Evolutionary conservation across 2,797 vertebrate species (phyloP), one percentile per base, ranked within the genome.

Genomic region (Pteronotus mesoamericanus): DNA sequence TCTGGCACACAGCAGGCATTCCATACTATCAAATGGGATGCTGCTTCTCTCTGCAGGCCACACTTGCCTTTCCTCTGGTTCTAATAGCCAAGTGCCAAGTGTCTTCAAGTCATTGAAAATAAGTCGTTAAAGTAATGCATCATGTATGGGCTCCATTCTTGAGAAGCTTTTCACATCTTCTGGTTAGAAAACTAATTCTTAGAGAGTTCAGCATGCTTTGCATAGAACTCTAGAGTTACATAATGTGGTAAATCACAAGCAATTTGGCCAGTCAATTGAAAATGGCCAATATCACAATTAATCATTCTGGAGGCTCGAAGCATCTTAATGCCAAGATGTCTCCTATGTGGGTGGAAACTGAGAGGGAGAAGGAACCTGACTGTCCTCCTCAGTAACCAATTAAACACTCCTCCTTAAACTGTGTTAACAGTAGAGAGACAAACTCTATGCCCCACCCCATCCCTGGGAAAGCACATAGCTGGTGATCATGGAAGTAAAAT

Each of bases 181-280:
- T 44, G 42, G 21, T 80, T 37, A 39, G 53, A 32, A 72, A 74
- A 66, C 86, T 18, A 90, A 72, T 86, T 94, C 9, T 64, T 68
- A 44, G 22, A 85, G 21, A 85, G 3, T 77, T 89, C 46, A 46
- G 34, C 4, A 37, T 4, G 15, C 46, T 68, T 74, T 53, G 37
- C 44, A 26, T 29, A 82, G 72, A 91, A 90, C 24, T 75, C 61
- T n/a, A 66, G n/a, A 68, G 39, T 68, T 75, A 75, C 3, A 55
- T 26, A 84, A 55, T 1, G 1, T 44, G 46, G 53, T 51, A 92
- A 71, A 15, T 74, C 64, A 84, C 0, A 0, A 39, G 48, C 7
- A 42, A 69, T 61, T 72, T 75, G 59, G 55, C 42, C 74, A 59
- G 64, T 85, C 57, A 86, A 42, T 61, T 95, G 74, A 94, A 96